phyloP scores from a whole-genome alignment of 2,113 vertebrate species.

The Polypterus senegalus region DNA sequence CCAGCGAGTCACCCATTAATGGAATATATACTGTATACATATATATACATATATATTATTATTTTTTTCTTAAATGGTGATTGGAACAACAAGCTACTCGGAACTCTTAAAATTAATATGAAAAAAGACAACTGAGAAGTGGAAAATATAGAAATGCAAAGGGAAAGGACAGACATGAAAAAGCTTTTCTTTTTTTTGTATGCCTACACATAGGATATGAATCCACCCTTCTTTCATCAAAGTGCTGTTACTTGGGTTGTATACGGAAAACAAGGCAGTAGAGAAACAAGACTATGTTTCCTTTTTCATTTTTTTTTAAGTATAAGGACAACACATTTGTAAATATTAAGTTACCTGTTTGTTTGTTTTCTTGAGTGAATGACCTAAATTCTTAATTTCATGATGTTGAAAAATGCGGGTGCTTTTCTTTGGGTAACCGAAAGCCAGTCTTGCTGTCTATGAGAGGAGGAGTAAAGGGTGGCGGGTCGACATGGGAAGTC shows the following conservation, averaged over 20 bases:
- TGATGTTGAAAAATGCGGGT: conserved; percentile 50
- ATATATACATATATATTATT: too few relatives aligned
- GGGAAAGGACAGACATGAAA: neutral
- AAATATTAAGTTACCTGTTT: conserved; percentile 62
- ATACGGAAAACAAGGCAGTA: conserved; percentile 25
- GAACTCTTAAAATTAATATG: too few relatives aligned
- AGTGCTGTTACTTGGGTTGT: conserved; percentile 12
- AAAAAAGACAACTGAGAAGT: too few relatives aligned
- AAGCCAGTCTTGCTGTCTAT: neutral
- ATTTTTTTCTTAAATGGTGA: too few relatives aligned
- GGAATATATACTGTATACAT: too few relatives aligned
- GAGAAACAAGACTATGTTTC: conserved; percentile 39
- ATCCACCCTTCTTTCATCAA: conserved; percentile 10
- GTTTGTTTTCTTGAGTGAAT: conserved; percentile 37
- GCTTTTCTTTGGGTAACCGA: conserved; percentile 30
- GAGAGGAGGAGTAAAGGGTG: too few relatives aligned
- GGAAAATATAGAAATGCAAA: neutral
- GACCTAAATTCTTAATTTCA: conserved; percentile 48
- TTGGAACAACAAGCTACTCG: too few relatives aligned
- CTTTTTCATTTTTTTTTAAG: conserved; percentile 49
- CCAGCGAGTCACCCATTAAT: too few relatives aligned
- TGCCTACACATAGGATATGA: conserved; percentile 33
- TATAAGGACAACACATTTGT: conserved; percentile 55
- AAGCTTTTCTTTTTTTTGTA: conserved; percentile 38
- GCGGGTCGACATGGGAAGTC: too few relatives aligned